These are phyloP conservation scores for Poeciliopsis paucimaculata DNA, from an alignment of 2,797 vertebrate species.

Conservation along the genomic window DNA sequence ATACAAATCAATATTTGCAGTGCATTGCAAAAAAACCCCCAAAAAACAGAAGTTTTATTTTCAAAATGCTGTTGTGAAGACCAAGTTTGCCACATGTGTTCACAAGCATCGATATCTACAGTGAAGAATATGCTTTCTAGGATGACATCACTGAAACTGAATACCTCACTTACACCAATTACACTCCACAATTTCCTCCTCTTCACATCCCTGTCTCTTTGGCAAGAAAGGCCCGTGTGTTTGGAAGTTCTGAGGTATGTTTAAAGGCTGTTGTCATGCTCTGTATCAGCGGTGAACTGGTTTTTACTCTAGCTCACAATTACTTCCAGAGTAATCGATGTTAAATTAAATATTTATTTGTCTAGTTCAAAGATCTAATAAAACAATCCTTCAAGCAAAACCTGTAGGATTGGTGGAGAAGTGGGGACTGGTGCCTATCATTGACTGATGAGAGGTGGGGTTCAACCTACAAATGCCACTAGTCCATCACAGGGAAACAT, in stretches of 20 bases:
- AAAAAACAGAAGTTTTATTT: neutral
- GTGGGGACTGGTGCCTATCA: no score
- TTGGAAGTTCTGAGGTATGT: neutral
- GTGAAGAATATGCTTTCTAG: conserved; percentile 34
- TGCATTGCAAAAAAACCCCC: neutral
- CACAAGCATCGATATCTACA: conserved; percentile 23
- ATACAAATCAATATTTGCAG: neutral
- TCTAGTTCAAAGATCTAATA: neutral
- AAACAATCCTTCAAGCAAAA: neutral
- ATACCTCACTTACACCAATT: conserved; percentile 73
- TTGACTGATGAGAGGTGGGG: no score
- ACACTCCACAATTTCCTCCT: conserved; percentile 56
- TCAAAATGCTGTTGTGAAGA: conserved; percentile 6
- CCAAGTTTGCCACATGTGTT: conserved; percentile 11
- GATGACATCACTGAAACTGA: conserved; percentile 78
- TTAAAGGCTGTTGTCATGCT: neutral
- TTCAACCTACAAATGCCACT: no score
- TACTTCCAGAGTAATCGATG: neutral
- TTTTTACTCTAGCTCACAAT: neutral
- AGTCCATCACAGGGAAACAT: no score
- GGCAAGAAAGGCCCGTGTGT: conserved; percentile 8
- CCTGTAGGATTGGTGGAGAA: neutral
- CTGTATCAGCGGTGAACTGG: neutral
- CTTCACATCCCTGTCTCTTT: conserved; percentile 34
- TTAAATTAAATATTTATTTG: neutral